Evolutionary conservation across 1,140 invertebrate species (phyloP).

Genomic region (Penaeus indicus): DNA sequence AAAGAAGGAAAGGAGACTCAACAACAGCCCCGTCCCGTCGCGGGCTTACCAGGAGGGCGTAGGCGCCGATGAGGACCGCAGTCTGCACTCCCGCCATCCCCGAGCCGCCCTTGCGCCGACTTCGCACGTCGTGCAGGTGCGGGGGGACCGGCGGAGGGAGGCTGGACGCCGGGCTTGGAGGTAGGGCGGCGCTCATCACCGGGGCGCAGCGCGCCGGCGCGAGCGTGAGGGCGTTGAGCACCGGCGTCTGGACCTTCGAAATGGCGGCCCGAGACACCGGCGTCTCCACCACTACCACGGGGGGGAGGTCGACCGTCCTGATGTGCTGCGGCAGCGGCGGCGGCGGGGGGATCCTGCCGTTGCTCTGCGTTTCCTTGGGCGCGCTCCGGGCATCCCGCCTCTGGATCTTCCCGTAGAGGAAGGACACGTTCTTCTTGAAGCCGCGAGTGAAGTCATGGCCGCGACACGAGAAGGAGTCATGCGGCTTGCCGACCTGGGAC

Average conservation of each 20-base stretch:
- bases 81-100: constrained; percentile 47
- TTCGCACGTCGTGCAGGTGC: neutral
- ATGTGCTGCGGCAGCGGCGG: neutral
- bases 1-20: constrained; percentile 2
- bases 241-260: neutral
- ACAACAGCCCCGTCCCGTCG: neutral
- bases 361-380: neutral
- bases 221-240: neutral
- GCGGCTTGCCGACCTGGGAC: neutral
- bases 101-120: neutral
- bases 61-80: constrained; percentile 48
- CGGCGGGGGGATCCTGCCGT: neutral
- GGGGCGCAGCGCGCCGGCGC: neutral
- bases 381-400: neutral
- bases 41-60: constrained; percentile 53
- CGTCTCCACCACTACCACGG: neutral
- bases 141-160: neutral
- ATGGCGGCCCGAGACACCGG: neutral
- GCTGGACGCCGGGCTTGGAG: constrained; percentile 32
- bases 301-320: constrained; percentile 1
- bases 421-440: constrained; percentile 55
- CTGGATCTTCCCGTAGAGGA: constrained; percentile 52
- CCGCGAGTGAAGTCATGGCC: neutral
- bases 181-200: neutral
- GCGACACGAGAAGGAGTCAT: neutral